Percentiles rank a stretch among this genome's conserved stretches.
Conservation (phyloP, 2,888 invertebrate species). For the Brachyptera putata region DNA sequence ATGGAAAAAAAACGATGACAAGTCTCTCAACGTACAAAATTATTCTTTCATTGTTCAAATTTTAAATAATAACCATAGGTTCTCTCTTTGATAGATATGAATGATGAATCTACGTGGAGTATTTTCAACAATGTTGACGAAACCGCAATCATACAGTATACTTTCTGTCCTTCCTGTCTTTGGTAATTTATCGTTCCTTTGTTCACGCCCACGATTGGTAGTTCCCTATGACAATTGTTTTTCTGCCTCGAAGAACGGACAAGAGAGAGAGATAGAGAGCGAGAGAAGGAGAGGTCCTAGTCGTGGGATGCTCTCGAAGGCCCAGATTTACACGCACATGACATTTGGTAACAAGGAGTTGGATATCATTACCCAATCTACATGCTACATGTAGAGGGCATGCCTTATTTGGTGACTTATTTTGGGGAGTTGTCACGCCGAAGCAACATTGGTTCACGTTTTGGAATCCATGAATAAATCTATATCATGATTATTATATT, state of each 20-base stretch:
- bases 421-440: conserved; percentile 2
- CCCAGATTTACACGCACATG: neutral
- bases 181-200: conserved; percentile 21
- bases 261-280: no score
- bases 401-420: neutral
- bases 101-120: no score
- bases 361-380: neutral
- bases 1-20: no score
- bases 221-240: neutral
- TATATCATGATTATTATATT: neutral
- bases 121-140: no score
- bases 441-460: neutral
- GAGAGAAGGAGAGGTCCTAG: no score
- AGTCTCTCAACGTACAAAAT: no score
- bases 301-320: neutral
- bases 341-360: neutral
- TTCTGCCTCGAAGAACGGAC: no score
- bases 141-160: neutral
- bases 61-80: no score
- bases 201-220: conserved; percentile 1
- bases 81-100: no score
- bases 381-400: neutral
- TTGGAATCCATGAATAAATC: conserved; percentile 2
- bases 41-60: no score
- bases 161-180: conserved; percentile 16